phyloP scores from a whole-genome alignment of 2,113 vertebrate genomes.

The Gobius niger region DNA sequence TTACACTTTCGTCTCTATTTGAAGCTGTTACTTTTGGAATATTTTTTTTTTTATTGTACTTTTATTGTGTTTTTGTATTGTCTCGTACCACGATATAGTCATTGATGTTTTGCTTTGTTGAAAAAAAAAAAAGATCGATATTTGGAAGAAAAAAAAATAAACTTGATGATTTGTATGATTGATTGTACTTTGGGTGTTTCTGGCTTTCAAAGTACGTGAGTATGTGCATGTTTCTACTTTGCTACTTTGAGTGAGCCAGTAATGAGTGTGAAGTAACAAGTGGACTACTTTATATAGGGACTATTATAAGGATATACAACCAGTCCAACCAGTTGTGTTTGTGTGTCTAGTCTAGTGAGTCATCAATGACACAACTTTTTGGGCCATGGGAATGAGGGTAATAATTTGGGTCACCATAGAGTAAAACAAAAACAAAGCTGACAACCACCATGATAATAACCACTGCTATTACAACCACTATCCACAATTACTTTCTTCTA shows the following conservation, averaged over 20 bases:
- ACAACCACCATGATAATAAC: too few relatives aligned
- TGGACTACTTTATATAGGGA: background rate
- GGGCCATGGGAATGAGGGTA: background rate
- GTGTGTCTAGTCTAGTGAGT: background rate
- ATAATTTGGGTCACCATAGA: background rate
- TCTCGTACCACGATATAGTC: constrained; percentile 64
- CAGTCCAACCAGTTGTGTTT: background rate
- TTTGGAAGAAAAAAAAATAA: constrained; percentile 64
- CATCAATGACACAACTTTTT: background rate
- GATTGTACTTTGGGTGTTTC: too few relatives aligned
- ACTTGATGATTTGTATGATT: too few relatives aligned
- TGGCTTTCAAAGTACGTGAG: too few relatives aligned
- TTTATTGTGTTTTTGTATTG: constrained; percentile 50
- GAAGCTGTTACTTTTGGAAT: constrained; percentile 44
- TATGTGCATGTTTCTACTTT: too few relatives aligned
- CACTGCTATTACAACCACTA: too few relatives aligned
- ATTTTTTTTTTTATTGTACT: constrained; percentile 48
- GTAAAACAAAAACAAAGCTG: background rate
- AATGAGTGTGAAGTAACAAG: background rate
- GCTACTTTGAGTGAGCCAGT: too few relatives aligned
- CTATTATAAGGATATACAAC: background rate
- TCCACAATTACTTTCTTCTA: too few relatives aligned
- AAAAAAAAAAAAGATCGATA: constrained; percentile 43
- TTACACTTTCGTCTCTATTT: constrained; percentile 23
- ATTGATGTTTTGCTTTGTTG: constrained; percentile 51